A percentile compares a stretch with the other conserved stretches of the same genome.
These are phyloP conservation scores for Diabrotica virgifera DNA, from an alignment of 1,140 invertebrate species.

Conservation along the genomic window DNA sequence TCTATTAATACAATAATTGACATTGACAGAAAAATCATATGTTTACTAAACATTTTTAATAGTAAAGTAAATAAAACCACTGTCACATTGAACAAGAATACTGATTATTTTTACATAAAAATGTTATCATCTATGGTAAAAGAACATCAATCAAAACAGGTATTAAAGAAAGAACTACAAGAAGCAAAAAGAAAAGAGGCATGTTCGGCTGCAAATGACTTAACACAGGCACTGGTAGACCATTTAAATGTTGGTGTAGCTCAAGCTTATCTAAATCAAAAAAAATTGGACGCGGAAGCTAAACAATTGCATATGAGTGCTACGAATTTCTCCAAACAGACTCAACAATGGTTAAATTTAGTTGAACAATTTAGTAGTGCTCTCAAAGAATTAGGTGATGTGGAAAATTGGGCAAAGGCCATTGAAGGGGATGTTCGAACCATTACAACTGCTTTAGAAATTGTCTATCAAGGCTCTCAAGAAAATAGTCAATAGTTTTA, in stretches of 20 bases:
- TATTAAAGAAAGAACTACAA: conserved; percentile 75
- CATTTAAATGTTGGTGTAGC: conserved; percentile 97
- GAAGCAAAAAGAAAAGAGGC: conserved; percentile 92
- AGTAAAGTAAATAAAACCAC: too few relatives aligned
- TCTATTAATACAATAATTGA: too few relatives aligned
- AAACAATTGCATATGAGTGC: conserved; percentile 94
- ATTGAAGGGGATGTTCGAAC: conserved; percentile 96
- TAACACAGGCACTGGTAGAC: conserved; percentile 93
- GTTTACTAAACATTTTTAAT: too few relatives aligned
- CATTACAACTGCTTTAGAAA: conserved; percentile 89
- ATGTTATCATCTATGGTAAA: conserved; percentile 87
- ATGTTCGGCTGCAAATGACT: conserved; percentile 82
- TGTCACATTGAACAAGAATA: too few relatives aligned
- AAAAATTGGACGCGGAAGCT: conserved; percentile 93
- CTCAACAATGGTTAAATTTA: conserved; percentile 90
- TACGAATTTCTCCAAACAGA: conserved; percentile 93
- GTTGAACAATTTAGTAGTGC: conserved; percentile 95
- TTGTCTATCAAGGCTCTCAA: conserved; percentile 84
- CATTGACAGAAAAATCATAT: too few relatives aligned
- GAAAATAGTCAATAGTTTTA: conserved; percentile 28
- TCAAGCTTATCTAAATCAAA: conserved; percentile 97
- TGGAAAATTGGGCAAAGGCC: conserved; percentile 96
- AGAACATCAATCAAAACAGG: conserved; percentile 80
- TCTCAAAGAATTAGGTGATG: conserved; percentile 97
- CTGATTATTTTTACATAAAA: conserved; percentile 22